Evolutionary conservation across 2,797 vertebrate species (phyloP).

Genomic region (Enteromius radiatus): DNA sequence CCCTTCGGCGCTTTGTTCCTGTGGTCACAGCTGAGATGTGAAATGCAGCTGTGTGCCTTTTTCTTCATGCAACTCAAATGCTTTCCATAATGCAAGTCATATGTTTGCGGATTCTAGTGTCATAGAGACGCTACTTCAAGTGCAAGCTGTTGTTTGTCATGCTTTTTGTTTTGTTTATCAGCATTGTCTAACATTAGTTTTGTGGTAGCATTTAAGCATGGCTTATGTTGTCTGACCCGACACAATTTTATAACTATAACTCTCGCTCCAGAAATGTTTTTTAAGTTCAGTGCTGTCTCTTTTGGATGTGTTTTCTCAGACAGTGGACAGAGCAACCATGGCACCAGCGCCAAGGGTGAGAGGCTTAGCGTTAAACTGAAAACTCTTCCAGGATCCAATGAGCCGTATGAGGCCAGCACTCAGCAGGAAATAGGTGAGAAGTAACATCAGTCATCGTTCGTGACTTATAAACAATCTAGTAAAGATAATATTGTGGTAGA

Average conservation of each 20-base stretch:
- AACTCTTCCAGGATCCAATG: slow-evolving; percentile 84
- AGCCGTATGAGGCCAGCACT: slow-evolving; percentile 89
- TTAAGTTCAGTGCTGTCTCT: background rate
- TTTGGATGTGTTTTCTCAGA: slow-evolving; percentile 74
- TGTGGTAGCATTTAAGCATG: background rate
- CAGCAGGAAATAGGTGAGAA: slow-evolving; percentile 89
- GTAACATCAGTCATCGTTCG: background rate
- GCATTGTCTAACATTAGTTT: background rate
- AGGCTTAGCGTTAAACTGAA: slow-evolving; percentile 86
- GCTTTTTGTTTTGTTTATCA: background rate
- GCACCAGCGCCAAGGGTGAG: slow-evolving; percentile 83
- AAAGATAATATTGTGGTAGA: background rate
- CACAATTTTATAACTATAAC: background rate
- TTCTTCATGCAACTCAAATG: slow-evolving; percentile 12
- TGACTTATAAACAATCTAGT: background rate
- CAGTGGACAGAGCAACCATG: slow-evolving; percentile 80
- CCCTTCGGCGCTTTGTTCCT: slow-evolving; percentile 33
- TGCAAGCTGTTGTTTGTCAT: background rate
- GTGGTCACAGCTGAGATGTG: slow-evolving; percentile 31
- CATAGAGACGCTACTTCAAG: background rate
- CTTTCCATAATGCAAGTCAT: slow-evolving; percentile 16
- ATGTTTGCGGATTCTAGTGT: background rate
- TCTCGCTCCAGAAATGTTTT: slow-evolving; percentile 10
- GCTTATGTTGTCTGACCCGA: background rate
- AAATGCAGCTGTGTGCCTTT: slow-evolving; percentile 30